phyloP scores from a whole-genome alignment of 2,888 invertebrate genomes.

The Sphaerophoria taeniata region DNA sequence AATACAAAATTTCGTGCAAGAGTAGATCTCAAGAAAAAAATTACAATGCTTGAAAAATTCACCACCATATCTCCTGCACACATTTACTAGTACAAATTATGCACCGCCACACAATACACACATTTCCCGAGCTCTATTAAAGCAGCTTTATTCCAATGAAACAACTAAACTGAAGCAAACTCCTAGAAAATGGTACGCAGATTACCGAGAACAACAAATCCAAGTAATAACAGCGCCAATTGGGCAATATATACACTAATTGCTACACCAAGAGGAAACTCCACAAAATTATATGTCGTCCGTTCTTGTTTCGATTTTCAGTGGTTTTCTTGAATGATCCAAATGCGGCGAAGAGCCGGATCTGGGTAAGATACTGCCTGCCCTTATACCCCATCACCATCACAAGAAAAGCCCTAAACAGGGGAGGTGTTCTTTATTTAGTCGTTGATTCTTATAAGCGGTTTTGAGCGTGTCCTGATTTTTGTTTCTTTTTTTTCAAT shows the following conservation, averaged over 20 bases:
- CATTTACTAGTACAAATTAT: too few relatives aligned
- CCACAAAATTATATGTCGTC: conserved; percentile 59
- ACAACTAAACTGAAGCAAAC: too few relatives aligned
- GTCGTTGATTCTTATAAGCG: conserved; percentile 40
- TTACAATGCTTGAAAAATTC: too few relatives aligned
- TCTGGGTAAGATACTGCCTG: background rate
- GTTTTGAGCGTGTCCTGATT: conserved; percentile 43
- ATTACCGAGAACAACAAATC: conserved; percentile 47
- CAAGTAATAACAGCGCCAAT: conserved; percentile 63
- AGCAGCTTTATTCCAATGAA: too few relatives aligned
- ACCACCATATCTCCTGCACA: too few relatives aligned
- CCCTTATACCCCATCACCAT: background rate
- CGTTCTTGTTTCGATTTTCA: background rate
- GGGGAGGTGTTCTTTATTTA: conserved; percentile 40
- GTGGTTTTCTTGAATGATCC: conserved; percentile 35
- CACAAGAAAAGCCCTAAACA: background rate
- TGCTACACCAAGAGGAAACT: conserved; percentile 65
- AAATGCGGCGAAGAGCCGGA: background rate
- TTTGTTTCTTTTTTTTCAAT: background rate
- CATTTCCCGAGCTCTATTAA: too few relatives aligned
- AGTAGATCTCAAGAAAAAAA: too few relatives aligned
- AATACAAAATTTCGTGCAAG: too few relatives aligned
- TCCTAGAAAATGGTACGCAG: conserved; percentile 43
- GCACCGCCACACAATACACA: too few relatives aligned
- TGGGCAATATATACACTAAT: conserved; percentile 69